Conservation (phyloP, 2,888 invertebrate genomes). For the Eupithecia subfuscata region DNA sequence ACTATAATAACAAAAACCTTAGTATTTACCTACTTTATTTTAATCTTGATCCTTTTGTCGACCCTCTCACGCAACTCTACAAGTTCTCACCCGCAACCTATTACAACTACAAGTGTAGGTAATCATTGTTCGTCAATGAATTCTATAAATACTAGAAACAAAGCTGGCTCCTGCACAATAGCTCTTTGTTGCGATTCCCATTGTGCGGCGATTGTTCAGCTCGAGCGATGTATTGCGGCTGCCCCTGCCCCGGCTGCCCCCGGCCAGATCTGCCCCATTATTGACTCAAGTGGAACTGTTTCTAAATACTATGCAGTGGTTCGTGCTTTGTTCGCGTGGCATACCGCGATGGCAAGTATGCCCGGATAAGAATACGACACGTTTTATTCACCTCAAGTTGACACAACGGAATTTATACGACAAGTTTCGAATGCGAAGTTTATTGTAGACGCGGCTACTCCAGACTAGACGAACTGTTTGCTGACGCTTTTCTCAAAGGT, state of each 20-base stretch:
- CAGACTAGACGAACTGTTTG: background rate
- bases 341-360: background rate
- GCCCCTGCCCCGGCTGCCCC: slow-evolving; percentile 2
- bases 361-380: background rate
- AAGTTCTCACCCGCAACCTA: background rate
- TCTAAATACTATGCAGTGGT: background rate
- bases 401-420: background rate
- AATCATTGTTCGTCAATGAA: slow-evolving; percentile 2
- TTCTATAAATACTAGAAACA: slow-evolving; percentile 26
- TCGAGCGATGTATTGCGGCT: slow-evolving; percentile 13
- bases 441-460: background rate
- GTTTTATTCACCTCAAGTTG: background rate
- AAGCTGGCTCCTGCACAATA: slow-evolving; percentile 28
- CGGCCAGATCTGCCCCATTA: background rate
- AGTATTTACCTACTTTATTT: too few species aligned
- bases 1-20: too few species aligned
- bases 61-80: background rate
- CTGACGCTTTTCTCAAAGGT: background rate
- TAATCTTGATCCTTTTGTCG: background rate
- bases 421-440: background rate
- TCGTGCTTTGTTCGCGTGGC: background rate
- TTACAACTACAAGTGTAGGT: background rate
- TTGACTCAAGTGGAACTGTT: background rate
- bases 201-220: slow-evolving; percentile 25
- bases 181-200: slow-evolving; percentile 27